These are phyloP conservation scores for Ochlodes sylvanus DNA, from an alignment of 2,888 invertebrate genomes.

Conservation along the genomic window DNA sequence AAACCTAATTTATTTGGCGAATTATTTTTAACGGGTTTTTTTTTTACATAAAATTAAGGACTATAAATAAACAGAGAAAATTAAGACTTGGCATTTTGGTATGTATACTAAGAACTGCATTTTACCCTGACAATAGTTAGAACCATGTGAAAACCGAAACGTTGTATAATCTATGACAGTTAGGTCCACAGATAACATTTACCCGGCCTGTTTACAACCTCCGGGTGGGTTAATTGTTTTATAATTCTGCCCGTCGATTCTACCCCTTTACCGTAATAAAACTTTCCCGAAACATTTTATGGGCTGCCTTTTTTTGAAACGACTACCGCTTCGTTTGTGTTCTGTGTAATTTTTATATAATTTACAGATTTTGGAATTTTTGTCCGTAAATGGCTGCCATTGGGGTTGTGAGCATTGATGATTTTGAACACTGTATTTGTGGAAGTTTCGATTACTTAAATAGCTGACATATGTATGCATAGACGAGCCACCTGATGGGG, in stretches of 20 bases:
- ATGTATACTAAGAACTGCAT: neutral
- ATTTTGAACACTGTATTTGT: too few relatives aligned
- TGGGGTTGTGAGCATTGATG: too few relatives aligned
- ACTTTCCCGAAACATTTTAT: conserved; percentile 76
- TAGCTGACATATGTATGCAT: too few relatives aligned
- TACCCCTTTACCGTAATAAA: conserved; percentile 76
- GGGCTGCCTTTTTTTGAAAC: conserved; percentile 54
- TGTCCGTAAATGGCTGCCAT: too few relatives aligned
- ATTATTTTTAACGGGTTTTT: too few relatives aligned
- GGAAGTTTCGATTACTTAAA: too few relatives aligned
- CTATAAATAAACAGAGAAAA: too few relatives aligned
- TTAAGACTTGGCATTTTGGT: too few relatives aligned
- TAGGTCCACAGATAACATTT: conserved; percentile 55
- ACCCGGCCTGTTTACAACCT: conserved; percentile 58
- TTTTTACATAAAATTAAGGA: too few relatives aligned
- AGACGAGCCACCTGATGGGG: too few relatives aligned
- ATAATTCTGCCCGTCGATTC: conserved; percentile 57
- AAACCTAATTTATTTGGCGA: too few relatives aligned
- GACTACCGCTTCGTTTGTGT: conserved; percentile 50
- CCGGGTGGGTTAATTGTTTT: conserved; percentile 65
- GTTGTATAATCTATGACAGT: conserved; percentile 53
- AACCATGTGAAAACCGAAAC: conserved; percentile 26
- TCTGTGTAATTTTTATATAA: conserved; percentile 15
- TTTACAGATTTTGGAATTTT: neutral
- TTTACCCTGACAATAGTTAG: conserved; percentile 7